Conservation (phyloP, 2,797 vertebrate genomes). For the Molossus alvarezi region DNA sequence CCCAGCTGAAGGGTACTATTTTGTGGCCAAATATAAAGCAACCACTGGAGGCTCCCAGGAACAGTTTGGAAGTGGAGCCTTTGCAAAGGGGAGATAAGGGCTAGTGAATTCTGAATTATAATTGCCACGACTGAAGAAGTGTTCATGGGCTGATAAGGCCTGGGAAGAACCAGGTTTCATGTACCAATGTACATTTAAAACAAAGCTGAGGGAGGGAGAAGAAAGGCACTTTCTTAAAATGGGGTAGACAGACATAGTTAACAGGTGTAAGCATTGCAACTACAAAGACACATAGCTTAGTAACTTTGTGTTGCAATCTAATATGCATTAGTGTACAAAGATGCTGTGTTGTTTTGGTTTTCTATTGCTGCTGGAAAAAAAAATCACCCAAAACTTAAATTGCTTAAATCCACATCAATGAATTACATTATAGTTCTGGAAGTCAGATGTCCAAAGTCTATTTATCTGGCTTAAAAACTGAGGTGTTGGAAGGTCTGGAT, state of each 20-base stretch:
- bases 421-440: background rate
- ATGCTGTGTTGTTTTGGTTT: background rate
- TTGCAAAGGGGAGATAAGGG: background rate
- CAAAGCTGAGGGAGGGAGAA: background rate
- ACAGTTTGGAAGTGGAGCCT: background rate
- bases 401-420: background rate
- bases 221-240: background rate
- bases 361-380: background rate
- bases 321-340: background rate
- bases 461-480: conserved; percentile 20
- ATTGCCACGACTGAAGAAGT: background rate
- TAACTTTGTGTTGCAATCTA: background rate
- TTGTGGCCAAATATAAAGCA: background rate
- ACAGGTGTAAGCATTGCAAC: background rate
- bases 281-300: background rate
- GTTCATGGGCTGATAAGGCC: background rate
- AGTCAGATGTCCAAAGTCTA: background rate
- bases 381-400: background rate
- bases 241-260: background rate
- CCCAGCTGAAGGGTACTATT: background rate
- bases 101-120: background rate
- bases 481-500: background rate
- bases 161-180: background rate
- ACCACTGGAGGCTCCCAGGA: background rate
- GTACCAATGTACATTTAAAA: background rate